Percentiles rank a stretch among this genome's conserved stretches.
phyloP scores from a whole-genome alignment of 2,797 vertebrate genomes.

The Pitangus sulphuratus region DNA sequence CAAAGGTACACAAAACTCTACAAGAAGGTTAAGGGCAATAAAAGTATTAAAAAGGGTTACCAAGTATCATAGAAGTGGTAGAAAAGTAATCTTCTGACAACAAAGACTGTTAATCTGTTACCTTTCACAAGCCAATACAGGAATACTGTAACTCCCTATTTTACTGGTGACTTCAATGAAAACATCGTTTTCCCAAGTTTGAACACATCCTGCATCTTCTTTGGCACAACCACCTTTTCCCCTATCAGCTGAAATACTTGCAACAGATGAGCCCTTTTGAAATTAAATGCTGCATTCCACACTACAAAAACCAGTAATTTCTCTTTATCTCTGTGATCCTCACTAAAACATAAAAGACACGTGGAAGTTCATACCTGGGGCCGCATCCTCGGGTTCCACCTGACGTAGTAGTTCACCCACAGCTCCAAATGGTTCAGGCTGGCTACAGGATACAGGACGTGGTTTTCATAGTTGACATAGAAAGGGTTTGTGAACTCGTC shows the following conservation, averaged over 20 bases:
- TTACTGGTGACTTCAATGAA: background rate
- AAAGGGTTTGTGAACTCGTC: constrained; percentile 97
- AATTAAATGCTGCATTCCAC: background rate
- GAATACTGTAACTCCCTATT: background rate
- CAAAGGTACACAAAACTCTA: background rate
- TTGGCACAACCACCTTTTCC: background rate
- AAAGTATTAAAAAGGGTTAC: background rate
- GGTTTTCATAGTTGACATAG: constrained; percentile 92
- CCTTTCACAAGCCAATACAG: background rate
- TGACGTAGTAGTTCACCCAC: constrained; percentile 93
- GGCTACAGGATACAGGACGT: constrained; percentile 90
- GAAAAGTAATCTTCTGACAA: background rate
- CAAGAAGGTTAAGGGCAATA: background rate
- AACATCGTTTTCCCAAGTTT: background rate
- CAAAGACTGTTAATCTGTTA: background rate
- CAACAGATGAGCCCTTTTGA: background rate
- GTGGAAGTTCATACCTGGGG: constrained; percentile 85
- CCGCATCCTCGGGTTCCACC: constrained; percentile 95
- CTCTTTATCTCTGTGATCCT: background rate
- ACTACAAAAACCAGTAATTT: accelerated
- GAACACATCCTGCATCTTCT: background rate
- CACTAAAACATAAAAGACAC: accelerated
- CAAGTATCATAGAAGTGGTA: background rate
- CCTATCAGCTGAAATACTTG: background rate
- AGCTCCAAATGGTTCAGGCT: constrained; percentile 91